These are phyloP conservation scores for Cremastinae sp. DNA, from an alignment of 2,888 invertebrate genomes.

Conservation along the genomic window DNA sequence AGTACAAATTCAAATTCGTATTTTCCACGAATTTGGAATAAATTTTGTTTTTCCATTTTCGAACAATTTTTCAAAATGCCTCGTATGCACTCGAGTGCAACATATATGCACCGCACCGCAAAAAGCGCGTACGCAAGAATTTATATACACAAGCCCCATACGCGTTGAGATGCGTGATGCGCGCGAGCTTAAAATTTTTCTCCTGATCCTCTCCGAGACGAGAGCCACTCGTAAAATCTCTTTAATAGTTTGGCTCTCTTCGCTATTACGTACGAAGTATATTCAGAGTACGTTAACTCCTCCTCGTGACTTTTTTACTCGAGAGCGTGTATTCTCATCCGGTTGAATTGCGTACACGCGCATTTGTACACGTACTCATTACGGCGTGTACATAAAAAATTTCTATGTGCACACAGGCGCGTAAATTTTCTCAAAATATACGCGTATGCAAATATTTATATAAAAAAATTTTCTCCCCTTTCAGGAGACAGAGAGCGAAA, in stretches of 20 bases:
- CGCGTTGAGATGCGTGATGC: too few relatives aligned
- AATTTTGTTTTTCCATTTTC: too few relatives aligned
- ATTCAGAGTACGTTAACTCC: constrained; percentile 58
- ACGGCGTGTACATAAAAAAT: too few relatives aligned
- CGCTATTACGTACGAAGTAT: constrained; percentile 55
- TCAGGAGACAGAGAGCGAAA: constrained; percentile 24
- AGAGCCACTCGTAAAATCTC: constrained; percentile 53
- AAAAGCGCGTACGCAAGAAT: neutral
- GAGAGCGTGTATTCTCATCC: constrained; percentile 8
- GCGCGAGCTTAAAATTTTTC: constrained; percentile 34
- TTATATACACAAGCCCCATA: neutral
- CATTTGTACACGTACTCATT: neutral
- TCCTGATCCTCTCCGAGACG: constrained; percentile 43
- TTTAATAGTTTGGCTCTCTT: constrained; percentile 55
- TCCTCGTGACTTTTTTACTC: constrained; percentile 32
- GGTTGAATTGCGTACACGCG: constrained; percentile 8
- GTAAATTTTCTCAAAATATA: neutral
- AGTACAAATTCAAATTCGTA: too few relatives aligned
- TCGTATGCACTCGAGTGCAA: too few relatives aligned
- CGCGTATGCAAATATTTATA: constrained; percentile 4
- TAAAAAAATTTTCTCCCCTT: too few relatives aligned
- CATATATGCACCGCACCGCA: too few relatives aligned
- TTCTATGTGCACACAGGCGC: neutral
- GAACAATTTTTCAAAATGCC: too few relatives aligned
- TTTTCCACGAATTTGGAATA: too few relatives aligned